Conservation (phyloP, 2,797 vertebrate genomes). For the Lepus townsendii region DNA sequence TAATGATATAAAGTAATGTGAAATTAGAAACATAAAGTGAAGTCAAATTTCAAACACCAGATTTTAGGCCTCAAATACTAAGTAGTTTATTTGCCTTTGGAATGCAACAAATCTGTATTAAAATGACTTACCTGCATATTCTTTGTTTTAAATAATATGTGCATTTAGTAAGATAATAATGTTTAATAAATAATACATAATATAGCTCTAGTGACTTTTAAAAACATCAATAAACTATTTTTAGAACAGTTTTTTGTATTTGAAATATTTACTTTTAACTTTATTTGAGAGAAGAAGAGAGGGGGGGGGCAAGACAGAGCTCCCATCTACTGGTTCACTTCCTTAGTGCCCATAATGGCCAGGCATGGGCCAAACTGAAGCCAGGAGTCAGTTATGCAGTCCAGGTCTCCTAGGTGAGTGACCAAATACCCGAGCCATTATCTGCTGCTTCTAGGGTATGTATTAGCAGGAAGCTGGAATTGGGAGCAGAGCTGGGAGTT, state of each 20-base stretch:
- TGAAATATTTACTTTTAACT: too few relatives aligned
- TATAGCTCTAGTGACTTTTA: neutral
- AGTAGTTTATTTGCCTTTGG: slow-evolving; percentile 55
- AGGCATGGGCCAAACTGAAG: too few relatives aligned
- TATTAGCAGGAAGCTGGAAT: too few relatives aligned
- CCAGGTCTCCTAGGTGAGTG: too few relatives aligned
- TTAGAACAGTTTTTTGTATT: slow-evolving; percentile 6
- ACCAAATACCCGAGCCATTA: too few relatives aligned
- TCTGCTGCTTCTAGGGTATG: too few relatives aligned
- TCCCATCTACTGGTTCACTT: too few relatives aligned
- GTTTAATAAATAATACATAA: slow-evolving; percentile 48
- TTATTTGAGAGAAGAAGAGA: too few relatives aligned
- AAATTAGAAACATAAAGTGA: neutral
- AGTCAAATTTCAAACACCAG: neutral
- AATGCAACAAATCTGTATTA: slow-evolving; percentile 31
- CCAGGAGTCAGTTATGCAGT: too few relatives aligned
- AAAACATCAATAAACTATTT: slow-evolving; percentile 6
- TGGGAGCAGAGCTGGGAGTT: too few relatives aligned
- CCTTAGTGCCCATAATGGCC: too few relatives aligned
- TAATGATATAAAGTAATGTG: slow-evolving; percentile 16
- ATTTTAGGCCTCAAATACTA: slow-evolving; percentile 29
- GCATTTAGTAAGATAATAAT: slow-evolving; percentile 10
- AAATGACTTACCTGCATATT: slow-evolving; percentile 28
- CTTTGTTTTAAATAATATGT: slow-evolving; percentile 53
- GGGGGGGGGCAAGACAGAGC: too few relatives aligned